Evolutionary conservation across 2,113 vertebrate genomes (phyloP), one percentile per base, ranked within the genome.

Genomic region (Lepus timidus): DNA sequence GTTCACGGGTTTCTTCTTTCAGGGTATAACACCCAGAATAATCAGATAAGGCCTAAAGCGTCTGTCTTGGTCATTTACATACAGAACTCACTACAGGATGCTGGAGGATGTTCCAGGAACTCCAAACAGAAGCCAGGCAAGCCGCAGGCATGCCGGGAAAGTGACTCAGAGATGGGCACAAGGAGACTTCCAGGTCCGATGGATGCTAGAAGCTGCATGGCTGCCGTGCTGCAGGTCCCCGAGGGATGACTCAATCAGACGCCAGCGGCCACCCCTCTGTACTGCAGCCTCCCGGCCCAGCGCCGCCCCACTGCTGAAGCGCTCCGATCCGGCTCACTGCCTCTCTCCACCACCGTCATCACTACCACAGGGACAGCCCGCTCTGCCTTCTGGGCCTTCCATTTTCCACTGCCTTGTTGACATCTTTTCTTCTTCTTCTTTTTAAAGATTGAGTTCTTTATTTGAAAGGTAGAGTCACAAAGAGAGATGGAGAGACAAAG

Each of bases 1-100:
- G 25, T 87, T 67, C 67, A 84, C 8, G 6, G 78, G 62, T 88
- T 91, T 82, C 20, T 90, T 92, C 93, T 17, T 95, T 92, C 31
- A 29, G 64, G 74, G 22, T 27, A 27, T 55, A 68, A 39, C 49
- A 71, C 33, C 36, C 81, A 19, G n/a, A 88, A 88, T 51, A 92
- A 83, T 2, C 51, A 55, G 27, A 52, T 73, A 75, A 74, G 27
- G 52, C 51, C 73, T 75, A 67, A 88, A 90, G 31, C 39, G 52
- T 84, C 75, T 87, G 36, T 70, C 71, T 27, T 31, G 13, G 9
- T 89, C 64, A 65, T 75, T 83, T 79, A 71, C 14, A n/a, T 6
- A 4, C 27, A 44, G 22, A 79, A 67, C 20, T 33, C 29, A 44
- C 68, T 55, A 16, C 25, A 49, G 6, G 16, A 75, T 27, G 31